These are phyloP conservation scores for Macropus fuliginosus DNA, from an alignment of 2,797 vertebrate species.

Conservation along the genomic window DNA sequence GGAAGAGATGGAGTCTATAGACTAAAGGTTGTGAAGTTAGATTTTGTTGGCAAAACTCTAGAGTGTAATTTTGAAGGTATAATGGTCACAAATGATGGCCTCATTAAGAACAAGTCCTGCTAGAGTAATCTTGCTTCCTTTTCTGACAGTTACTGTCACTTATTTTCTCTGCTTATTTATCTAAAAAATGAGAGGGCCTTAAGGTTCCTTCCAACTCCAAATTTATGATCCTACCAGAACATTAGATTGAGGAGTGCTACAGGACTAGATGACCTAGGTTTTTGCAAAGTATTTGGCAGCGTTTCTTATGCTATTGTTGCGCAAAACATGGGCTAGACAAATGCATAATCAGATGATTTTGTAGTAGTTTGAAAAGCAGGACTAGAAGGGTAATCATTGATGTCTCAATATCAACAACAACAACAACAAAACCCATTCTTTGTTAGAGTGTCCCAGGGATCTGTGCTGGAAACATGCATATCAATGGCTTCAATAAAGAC, in stretches of 20 bases:
- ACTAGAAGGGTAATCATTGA: not conserved
- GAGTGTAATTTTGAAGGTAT: not conserved
- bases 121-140: not conserved
- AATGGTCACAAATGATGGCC: not conserved
- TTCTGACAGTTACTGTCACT: not conserved
- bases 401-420: not conserved
- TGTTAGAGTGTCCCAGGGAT: not conserved
- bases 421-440: not conserved
- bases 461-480: not conserved
- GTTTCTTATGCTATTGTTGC: not conserved
- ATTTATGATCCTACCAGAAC: not conserved
- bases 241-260: not conserved
- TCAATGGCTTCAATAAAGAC: not conserved
- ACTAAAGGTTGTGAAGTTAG: not conserved
- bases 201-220: not conserved
- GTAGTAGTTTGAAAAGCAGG: not conserved
- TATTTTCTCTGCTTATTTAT: not conserved
- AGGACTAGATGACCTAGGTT: not conserved
- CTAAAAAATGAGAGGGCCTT: not conserved
- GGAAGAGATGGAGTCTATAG: not conserved
- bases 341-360: not conserved
- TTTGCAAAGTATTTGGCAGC: not conserved
- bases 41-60: not conserved
- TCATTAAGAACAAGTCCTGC: not conserved
- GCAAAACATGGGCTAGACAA: not conserved